These are phyloP conservation scores for Sarcophilus harrisii DNA, from an alignment of 2,797 vertebrate genomes.

Conservation along the genomic window DNA sequence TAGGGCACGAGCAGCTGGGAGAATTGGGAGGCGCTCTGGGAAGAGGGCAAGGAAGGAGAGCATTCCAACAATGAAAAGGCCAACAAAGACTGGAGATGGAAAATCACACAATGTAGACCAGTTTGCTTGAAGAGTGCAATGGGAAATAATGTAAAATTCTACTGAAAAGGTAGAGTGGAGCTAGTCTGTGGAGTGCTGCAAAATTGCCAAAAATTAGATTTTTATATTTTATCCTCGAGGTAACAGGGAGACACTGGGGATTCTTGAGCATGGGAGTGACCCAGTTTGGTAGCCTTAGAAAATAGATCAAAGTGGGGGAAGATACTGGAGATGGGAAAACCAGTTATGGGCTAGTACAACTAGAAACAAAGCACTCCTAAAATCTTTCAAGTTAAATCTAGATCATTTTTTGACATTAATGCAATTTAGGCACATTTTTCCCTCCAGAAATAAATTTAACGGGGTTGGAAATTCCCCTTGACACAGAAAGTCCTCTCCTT, in stretches of 20 bases:
- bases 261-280: neutral
- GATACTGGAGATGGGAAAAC: neutral
- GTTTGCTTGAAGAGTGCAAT: neutral
- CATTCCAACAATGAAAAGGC: neutral
- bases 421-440: slow-evolving; percentile 6
- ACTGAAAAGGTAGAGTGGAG: neutral
- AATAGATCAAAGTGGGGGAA: neutral
- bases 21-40: neutral
- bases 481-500: neutral
- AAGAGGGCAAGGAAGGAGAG: neutral
- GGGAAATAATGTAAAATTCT: neutral
- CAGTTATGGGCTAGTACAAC: neutral
- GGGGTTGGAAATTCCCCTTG: slow-evolving; percentile 54
- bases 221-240: neutral
- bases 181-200: neutral
- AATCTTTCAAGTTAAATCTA: slow-evolving; percentile 48
- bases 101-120: neutral
- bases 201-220: neutral
- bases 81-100: neutral
- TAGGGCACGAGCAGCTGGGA: neutral
- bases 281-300: neutral
- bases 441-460: slow-evolving; percentile 44
- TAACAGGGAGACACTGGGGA: neutral
- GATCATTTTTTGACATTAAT: slow-evolving; percentile 63
- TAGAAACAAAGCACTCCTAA: slow-evolving; percentile 63